Base-by-base conservation (phyloP, 1,140 invertebrate species). In the Asbolus verrucosus region DNA sequence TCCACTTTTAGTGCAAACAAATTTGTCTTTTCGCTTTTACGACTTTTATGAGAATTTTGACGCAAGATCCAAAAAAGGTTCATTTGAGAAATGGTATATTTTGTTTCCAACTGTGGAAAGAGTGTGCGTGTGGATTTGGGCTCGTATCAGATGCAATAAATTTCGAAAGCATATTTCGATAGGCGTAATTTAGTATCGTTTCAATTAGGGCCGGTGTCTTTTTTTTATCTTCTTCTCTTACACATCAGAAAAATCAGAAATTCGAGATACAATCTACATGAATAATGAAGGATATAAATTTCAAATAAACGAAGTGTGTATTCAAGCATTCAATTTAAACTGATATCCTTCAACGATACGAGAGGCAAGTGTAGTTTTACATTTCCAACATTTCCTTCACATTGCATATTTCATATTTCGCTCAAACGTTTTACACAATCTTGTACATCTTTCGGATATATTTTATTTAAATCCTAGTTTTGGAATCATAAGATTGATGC, bases 381-480 rank as follows among this genome's bases (percentile, higher is more conserved):
- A 41, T 41, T 38, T 39, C 39, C 30, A n/a, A 43, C 61, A 19
- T 39, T 67, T 67, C 21, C 30, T 54, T 30, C 41, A 16, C 41
- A 50, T 31, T 68, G 66, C 66, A 68, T 68, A 68, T 68, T 68
- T 68, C 66, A 68, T 68, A 68, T 68, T 60, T 60, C 66, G 66
- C 59, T 68, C 30, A 68, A 68, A 38, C 66, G 54, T 68, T 68
- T 68, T 68, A 43, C 66, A 11, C 66, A 60, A 68, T 68, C 66
- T 68, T 61, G 66, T 68, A 68, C 66, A 36, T 68, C 66, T 19
- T 24, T 68, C 66, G 31, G 33, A 43, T 39, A 68, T 68, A 68
- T 68, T 68, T 68, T 68, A 68, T 68, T 68, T 68, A 68, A 68
- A 68, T 60, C 59, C 41, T 43, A 60, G 66, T 68, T 68, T 68